Evolutionary conservation across 1,140 invertebrate genomes (phyloP), one percentile per base, ranked within the genome.

Genomic region (Odontomachus brunneus): DNA sequence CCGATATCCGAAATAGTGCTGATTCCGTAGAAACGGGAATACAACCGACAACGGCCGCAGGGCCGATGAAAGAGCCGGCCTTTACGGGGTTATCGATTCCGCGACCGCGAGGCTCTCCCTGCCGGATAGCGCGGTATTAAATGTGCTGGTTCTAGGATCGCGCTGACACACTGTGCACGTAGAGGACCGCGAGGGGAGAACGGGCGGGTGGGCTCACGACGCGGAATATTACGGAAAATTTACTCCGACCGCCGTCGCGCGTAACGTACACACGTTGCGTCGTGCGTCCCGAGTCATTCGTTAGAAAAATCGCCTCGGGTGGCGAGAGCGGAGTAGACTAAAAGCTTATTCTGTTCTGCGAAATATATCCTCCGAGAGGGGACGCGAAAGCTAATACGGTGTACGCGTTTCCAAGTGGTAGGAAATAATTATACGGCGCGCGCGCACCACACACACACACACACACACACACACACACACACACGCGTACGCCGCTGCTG

Each of bases 71-170:
- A 44, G 38, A 87, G 59, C 65, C 59, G 48, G 51, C 53, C 80
- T 87, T 86, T 83, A 83, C 84, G 17, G 53, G 84, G 73, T n/a
- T 87, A 87, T 87, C 72, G 84, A 87, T 87, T 84, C 83, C 80
- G 57, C 80, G 26, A 29, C 73, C 38, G n/a, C 69, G 63, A 76
- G 59, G 3, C 57, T 84, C 57, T 53, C 22, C 51, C 67, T 51
- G 33, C 22, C 67, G 33, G 65, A 65, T 60, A 11, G 38, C 3
- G 59, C 53, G 51, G 71, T 74, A 87, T 78, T 76, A 83, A 87
- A 83, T 74, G 84, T 57, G 38, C 4, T 44, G 59, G 84, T 74
- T 74, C 38, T 49, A 76, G 80, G 33, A 83, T 49, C 53, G 65
- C 72, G 72, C 72, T 57, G 62, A 63, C 66, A 63, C 66, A 76